Base-by-base conservation (phyloP, 2,113 vertebrate species). In the Ancistrus triradiatus region DNA sequence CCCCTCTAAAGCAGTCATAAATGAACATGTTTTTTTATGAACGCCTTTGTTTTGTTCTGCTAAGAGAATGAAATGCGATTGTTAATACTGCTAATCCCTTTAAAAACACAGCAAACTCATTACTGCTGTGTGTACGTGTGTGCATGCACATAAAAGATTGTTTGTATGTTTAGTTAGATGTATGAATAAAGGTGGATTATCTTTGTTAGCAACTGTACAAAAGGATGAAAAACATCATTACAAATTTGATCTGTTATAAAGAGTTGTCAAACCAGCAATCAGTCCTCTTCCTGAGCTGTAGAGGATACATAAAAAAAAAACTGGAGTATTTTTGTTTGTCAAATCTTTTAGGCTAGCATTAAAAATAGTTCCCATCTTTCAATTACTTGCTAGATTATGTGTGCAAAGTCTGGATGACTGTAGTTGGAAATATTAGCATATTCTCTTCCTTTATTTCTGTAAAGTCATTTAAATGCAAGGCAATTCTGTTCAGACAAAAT, bases 41-140 rank as follows among this genome's bases (percentile, higher is more conserved):
- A 67, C 78, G 65, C 68, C 56, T 72, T 70, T 74, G 67, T 77
- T 84, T 80, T 66, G 59, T 66, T 78, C 50, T 57, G 64, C 59
- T 75, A 19, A 68, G 61, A 73, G 59, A 81, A 64, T 73, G 59
- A 74, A 74, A 76, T 77, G 57, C 72, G 60, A 77, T 72, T 78
- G 74, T 55, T 62, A 72, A 71, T 77, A 61, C 63, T 47, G 72
- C 59, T 75, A 74, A 76, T 69, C 69, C 65, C 74, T 69, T 77
- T 76, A 40, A 68, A 67, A 73, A 74, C 56, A 75, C 22, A 74
- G 59, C 47, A 68, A 57, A 43, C 50, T 81, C 70, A 78, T 77
- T 76, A 77, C 50, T 46, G 73, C 76, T 72, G 38, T 35, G 38
- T 24, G 17, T 19, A 14, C 31, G 47, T 14, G 28, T 50, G 22